Percentiles rank a stretch among this genome's conserved stretches.
Evolutionary conservation across 2,113 vertebrate species (phyloP).

Genomic region (Meleagris gallopavo): DNA sequence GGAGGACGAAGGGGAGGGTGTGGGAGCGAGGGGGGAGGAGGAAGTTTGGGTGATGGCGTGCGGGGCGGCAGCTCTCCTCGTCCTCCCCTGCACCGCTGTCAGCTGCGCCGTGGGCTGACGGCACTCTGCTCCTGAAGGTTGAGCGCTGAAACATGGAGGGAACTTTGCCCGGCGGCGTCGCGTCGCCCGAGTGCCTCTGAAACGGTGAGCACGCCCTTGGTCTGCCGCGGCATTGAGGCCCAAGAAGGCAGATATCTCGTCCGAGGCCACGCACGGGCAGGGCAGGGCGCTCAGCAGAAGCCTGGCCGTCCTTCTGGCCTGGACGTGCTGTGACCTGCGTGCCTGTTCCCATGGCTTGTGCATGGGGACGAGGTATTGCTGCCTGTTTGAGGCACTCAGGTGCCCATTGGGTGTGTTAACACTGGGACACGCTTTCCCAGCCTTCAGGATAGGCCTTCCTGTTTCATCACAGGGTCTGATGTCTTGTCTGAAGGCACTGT

Average conservation of each 20-base stretch:
- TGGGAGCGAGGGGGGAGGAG: background rate
- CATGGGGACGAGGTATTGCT: accelerated
- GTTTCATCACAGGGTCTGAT: background rate
- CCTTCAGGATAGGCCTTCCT: background rate
- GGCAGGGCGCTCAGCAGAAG: background rate
- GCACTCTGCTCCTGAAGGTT: too few relatives aligned
- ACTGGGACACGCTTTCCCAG: accelerated
- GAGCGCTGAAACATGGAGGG: too few relatives aligned
- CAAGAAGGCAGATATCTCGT: accelerated
- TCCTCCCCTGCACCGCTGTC: too few relatives aligned
- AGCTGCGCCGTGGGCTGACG: too few relatives aligned
- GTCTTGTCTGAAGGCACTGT: background rate
- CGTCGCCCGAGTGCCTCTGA: background rate
- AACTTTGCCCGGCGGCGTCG: too few relatives aligned
- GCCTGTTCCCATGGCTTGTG: accelerated
- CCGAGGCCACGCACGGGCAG: accelerated
- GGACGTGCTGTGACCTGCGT: background rate
- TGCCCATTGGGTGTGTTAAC: background rate
- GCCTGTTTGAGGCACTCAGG: background rate
- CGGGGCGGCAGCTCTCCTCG: accelerated
- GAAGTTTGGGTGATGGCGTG: background rate
- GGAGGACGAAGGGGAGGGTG: background rate
- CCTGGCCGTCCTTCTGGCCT: background rate
- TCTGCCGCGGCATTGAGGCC: background rate
- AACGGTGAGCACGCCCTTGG: background rate